A percentile compares a stretch with the other conserved stretches of the same genome.
phyloP scores from a whole-genome alignment of 2,113 vertebrate species.

The Xenopus borealis region DNA sequence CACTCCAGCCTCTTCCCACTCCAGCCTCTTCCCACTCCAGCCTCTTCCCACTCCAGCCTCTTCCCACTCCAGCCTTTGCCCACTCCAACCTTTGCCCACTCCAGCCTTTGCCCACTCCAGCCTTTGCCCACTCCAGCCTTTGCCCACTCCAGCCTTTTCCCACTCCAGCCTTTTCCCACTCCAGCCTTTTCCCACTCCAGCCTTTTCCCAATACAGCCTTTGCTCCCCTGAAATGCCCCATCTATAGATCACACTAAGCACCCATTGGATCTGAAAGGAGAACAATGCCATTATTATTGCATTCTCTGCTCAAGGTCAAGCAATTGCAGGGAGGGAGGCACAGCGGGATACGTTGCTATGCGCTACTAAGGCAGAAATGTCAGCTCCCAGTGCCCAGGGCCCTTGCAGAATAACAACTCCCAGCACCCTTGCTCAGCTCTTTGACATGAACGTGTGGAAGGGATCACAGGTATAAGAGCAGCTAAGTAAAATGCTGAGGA shows the following conservation, averaged over 20 bases:
- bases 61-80: neutral
- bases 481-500: no score
- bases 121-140: no score
- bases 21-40: neutral
- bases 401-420: no score
- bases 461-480: no score
- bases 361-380: no score
- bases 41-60: neutral
- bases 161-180: neutral
- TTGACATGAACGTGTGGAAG: no score
- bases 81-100: no score
- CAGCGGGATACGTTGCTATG: no score
- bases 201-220: neutral
- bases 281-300: slow-evolving; percentile 27
- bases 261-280: slow-evolving; percentile 26
- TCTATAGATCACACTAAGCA: slow-evolving; percentile 26
- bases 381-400: no score
- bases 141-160: neutral
- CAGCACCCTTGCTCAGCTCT: no score
- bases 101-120: neutral
- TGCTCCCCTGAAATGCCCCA: slow-evolving; percentile 10
- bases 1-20: neutral
- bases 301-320: slow-evolving; percentile 17
- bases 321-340: no score
- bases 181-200: neutral